Evolutionary conservation across 2,888 invertebrate genomes (phyloP).

Genomic region (Portevinia maculata): DNA sequence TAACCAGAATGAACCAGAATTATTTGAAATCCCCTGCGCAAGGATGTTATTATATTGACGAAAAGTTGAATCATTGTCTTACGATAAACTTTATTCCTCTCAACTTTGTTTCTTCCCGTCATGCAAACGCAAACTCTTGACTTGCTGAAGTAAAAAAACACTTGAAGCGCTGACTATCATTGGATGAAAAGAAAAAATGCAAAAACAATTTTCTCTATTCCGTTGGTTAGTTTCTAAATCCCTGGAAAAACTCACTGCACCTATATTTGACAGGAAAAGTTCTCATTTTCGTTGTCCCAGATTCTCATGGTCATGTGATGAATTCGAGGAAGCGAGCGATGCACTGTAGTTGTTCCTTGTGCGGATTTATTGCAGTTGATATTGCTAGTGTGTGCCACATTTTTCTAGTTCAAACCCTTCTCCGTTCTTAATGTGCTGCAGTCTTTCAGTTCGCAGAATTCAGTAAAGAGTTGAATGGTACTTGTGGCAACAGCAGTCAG

Average conservation of each 20-base stretch:
- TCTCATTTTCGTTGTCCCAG: slow-evolving; percentile 35
- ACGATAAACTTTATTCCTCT: too few relatives aligned
- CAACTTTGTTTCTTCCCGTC: too few relatives aligned
- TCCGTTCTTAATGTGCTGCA: slow-evolving; percentile 17
- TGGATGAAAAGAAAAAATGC: background rate
- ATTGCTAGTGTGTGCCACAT: slow-evolving; percentile 53
- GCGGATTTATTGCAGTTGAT: slow-evolving; percentile 35
- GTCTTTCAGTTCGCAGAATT: slow-evolving; percentile 62
- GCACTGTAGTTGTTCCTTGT: background rate
- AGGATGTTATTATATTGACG: too few relatives aligned
- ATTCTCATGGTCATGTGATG: slow-evolving; percentile 50
- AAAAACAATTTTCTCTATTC: background rate
- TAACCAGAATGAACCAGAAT: too few relatives aligned
- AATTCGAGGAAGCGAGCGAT: slow-evolving; percentile 6
- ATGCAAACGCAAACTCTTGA: too few relatives aligned
- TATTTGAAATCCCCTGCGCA: too few relatives aligned
- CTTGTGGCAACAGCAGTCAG: slow-evolving; percentile 30
- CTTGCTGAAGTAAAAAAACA: too few relatives aligned
- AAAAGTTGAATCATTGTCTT: too few relatives aligned
- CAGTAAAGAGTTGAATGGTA: slow-evolving; percentile 63
- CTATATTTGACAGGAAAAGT: background rate
- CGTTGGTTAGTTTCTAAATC: background rate
- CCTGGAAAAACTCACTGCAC: background rate
- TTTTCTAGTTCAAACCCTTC: slow-evolving; percentile 51
- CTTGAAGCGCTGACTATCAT: background rate